phyloP scores from a whole-genome alignment of 2,888 invertebrate species.

The Choreutis nemorana region DNA sequence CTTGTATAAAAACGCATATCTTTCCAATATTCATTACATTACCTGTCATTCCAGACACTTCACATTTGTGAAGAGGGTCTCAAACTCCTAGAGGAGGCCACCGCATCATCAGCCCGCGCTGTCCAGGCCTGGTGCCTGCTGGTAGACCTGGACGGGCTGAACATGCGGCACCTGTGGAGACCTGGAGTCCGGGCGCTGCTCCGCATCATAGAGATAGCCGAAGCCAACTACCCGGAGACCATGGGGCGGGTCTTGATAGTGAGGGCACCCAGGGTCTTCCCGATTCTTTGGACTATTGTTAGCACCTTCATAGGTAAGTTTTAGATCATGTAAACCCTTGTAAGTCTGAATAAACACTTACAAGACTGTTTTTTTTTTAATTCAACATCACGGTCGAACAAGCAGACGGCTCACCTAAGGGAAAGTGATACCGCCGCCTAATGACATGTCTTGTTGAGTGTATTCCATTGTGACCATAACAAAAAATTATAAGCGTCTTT shows the following conservation, averaged over 20 bases:
- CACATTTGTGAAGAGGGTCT: conserved; percentile 93
- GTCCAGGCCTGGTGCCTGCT: conserved; percentile 90
- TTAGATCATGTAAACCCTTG: too few species aligned
- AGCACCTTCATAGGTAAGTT: conserved; percentile 86
- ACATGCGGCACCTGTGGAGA: conserved; percentile 95
- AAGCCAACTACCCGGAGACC: conserved; percentile 95
- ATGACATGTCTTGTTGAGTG: neutral
- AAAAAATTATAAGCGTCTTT: too few species aligned
- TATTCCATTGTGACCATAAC: neutral
- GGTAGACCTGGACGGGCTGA: conserved; percentile 92
- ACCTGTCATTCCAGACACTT: conserved; percentile 75
- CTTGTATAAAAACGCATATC: too few species aligned
- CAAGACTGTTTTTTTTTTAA: too few species aligned
- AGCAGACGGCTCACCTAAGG: too few species aligned
- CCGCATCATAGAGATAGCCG: conserved; percentile 75
- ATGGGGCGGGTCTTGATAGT: conserved; percentile 92
- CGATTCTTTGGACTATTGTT: conserved; percentile 94
- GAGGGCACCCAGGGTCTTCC: conserved; percentile 92
- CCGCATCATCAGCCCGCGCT: conserved; percentile 79
- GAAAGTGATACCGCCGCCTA: too few species aligned
- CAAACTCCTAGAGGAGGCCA: conserved; percentile 85
- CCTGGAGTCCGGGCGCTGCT: conserved; percentile 84
- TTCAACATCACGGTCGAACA: too few species aligned
- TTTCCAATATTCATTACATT: too few species aligned
- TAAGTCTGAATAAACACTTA: too few species aligned